A percentile compares a stretch with the other conserved stretches of the same genome.
These are phyloP conservation scores for Lucifuga dentata DNA, from an alignment of 2,113 vertebrate genomes.

Conservation along the genomic window DNA sequence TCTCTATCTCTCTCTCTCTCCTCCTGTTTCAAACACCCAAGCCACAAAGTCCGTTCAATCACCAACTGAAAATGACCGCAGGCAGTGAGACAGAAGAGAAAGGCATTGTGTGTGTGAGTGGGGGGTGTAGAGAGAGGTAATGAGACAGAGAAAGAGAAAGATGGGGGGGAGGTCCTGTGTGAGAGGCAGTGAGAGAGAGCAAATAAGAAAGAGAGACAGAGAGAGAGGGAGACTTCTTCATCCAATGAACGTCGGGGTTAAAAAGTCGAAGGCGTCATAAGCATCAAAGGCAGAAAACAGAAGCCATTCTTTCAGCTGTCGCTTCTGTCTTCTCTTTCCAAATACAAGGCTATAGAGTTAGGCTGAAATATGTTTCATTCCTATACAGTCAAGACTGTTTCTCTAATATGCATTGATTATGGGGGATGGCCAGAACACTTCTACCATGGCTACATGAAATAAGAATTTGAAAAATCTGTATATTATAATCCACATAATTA, in stretches of 20 bases:
- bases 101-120: slow-evolving; percentile 47
- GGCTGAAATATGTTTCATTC: slow-evolving; percentile 57
- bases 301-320: slow-evolving; percentile 60
- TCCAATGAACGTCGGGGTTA: slow-evolving; percentile 69
- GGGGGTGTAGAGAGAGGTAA: slow-evolving; percentile 39
- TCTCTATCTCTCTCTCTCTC: slow-evolving; percentile 49
- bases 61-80: slow-evolving; percentile 69
- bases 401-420: slow-evolving; percentile 26
- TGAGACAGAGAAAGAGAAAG: slow-evolving; percentile 59
- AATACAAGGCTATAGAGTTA: slow-evolving; percentile 39
- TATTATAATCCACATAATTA: slow-evolving; percentile 42
- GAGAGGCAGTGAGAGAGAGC: slow-evolving; percentile 37
- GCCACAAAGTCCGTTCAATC: slow-evolving; percentile 63
- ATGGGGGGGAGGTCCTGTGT: neutral
- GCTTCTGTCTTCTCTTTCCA: slow-evolving; percentile 48
- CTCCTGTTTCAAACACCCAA: slow-evolving; percentile 16
- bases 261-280: slow-evolving; percentile 73
- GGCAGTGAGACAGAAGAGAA: slow-evolving; percentile 56
- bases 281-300: slow-evolving; percentile 64
- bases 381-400: slow-evolving; percentile 32
- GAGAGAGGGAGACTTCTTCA: slow-evolving; percentile 10
- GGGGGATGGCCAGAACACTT: slow-evolving; percentile 2
- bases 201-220: slow-evolving; percentile 44
- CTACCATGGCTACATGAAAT: slow-evolving; percentile 24
- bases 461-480: slow-evolving; percentile 58